Conservation (phyloP, 2,797 vertebrate species). For the Enteromius thamalakanensis region DNA sequence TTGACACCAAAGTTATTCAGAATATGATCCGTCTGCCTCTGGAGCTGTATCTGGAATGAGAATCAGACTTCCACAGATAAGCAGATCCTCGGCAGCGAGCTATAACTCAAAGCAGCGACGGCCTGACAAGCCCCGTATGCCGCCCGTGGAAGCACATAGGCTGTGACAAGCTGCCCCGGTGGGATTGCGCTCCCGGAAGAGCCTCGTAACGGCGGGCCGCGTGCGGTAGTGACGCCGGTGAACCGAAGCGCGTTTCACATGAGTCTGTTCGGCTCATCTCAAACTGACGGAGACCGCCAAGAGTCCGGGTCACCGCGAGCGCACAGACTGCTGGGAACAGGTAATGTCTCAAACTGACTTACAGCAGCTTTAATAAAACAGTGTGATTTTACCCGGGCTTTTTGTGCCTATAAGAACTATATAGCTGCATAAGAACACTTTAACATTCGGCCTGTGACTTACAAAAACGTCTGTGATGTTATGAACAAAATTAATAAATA, state of each 20-base stretch:
- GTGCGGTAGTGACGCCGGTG: conserved; percentile 44
- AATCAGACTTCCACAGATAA: conserved; percentile 55
- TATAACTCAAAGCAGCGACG: conserved; percentile 56
- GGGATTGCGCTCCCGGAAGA: conserved; percentile 38
- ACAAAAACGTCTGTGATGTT: background rate
- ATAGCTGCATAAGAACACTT: too few species aligned
- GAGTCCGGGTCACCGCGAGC: conserved; percentile 7
- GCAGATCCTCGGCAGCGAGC: conserved; percentile 32
- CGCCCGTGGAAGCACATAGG: conserved; percentile 52
- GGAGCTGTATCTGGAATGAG: conserved; percentile 39
- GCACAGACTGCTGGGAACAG: conserved; percentile 15
- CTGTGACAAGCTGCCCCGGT: conserved; percentile 55
- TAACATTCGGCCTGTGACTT: too few species aligned
- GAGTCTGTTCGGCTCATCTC: conserved; percentile 30
- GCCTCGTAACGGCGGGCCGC: conserved; percentile 49
- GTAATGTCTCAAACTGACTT: background rate
- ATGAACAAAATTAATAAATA: too few species aligned
- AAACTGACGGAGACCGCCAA: conserved; percentile 7
- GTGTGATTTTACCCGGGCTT: background rate
- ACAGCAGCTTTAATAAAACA: background rate
- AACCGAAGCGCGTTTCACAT: conserved; percentile 29
- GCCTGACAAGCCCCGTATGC: conserved; percentile 53
- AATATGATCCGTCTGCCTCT: background rate
- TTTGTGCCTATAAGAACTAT: background rate
- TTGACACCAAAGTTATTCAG: background rate